phyloP scores from a whole-genome alignment of 1,140 invertebrate genomes.

The Drosophila lowei region DNA sequence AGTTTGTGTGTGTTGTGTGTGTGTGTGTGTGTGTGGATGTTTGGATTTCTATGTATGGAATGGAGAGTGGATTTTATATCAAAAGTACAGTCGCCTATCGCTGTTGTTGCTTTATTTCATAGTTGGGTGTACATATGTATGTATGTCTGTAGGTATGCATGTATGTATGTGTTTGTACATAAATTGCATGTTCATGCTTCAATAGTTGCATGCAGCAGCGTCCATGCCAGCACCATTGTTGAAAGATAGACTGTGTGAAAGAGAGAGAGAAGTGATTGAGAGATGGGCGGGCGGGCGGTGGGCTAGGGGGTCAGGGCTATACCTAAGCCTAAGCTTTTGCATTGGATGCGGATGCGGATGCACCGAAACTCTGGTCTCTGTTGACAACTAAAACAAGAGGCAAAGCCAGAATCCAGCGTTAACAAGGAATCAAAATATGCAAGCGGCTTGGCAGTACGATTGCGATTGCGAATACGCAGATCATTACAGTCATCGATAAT shows the following conservation, averaged over 20 bases:
- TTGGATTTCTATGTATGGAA: conserved; percentile 63
- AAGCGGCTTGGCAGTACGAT: conserved; percentile 38
- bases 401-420: conserved; percentile 13
- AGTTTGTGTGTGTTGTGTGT: neutral
- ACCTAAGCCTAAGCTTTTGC: conserved; percentile 59
- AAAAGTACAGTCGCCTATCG: conserved; percentile 71
- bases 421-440: conserved; percentile 47
- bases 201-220: conserved; percentile 73
- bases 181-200: conserved; percentile 80
- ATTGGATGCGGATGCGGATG: conserved; percentile 5
- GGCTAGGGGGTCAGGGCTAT: neutral
- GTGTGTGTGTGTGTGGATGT: conserved; percentile 25
- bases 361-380: conserved; percentile 62
- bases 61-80: conserved; percentile 72
- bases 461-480: conserved; percentile 39
- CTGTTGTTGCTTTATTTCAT: conserved; percentile 73
- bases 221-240: conserved; percentile 44
- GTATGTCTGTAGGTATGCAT: conserved; percentile 27
- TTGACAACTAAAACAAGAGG: conserved; percentile 71
- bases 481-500: neutral
- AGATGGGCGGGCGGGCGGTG: neutral
- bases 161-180: conserved; percentile 51
- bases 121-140: conserved; percentile 34
- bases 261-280: neutral
- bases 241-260: conserved; percentile 13